Evolutionary conservation across 1,140 invertebrate species (phyloP).

Genomic region (Lepidurus apus): DNA sequence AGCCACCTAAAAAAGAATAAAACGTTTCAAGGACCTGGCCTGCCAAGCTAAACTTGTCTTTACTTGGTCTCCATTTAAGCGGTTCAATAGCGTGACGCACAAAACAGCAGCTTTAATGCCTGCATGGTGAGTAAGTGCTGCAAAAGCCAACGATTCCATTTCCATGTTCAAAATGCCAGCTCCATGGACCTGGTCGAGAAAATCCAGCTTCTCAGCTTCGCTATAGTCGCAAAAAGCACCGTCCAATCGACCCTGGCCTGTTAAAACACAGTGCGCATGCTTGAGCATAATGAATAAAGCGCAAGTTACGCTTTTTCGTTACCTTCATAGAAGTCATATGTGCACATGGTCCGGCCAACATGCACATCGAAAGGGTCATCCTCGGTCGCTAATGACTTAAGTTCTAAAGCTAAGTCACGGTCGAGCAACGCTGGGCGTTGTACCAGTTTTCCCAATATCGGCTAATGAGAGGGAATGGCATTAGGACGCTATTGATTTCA

Average conservation of each 20-base stretch:
- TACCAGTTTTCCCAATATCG: conserved; percentile 79
- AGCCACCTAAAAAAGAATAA: conserved; percentile 56
- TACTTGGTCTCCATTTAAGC: conserved; percentile 91
- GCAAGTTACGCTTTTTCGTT: conserved; percentile 34
- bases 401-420: conserved; percentile 65
- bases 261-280: conserved; percentile 28
- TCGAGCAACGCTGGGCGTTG: conserved; percentile 77
- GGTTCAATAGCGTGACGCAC: conserved; percentile 88
- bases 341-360: conserved; percentile 89
- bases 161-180: conserved; percentile 91
- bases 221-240: conserved; percentile 95
- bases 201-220: conserved; percentile 82
- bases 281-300: no score
- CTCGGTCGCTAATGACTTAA: conserved; percentile 59
- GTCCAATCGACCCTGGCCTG: conserved; percentile 83
- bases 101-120: conserved; percentile 87
- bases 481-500: background rate
- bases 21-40: conserved; percentile 9
- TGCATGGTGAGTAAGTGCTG: conserved; percentile 88
- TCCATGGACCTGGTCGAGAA: conserved; percentile 67
- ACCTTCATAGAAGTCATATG: conserved; percentile 97
- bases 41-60: conserved; percentile 27
- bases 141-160: conserved; percentile 92
- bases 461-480: conserved; percentile 52
- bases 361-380: conserved; percentile 81